phyloP scores from a whole-genome alignment of 2,888 invertebrate genomes.

The Phanerotoma sp. region DNA sequence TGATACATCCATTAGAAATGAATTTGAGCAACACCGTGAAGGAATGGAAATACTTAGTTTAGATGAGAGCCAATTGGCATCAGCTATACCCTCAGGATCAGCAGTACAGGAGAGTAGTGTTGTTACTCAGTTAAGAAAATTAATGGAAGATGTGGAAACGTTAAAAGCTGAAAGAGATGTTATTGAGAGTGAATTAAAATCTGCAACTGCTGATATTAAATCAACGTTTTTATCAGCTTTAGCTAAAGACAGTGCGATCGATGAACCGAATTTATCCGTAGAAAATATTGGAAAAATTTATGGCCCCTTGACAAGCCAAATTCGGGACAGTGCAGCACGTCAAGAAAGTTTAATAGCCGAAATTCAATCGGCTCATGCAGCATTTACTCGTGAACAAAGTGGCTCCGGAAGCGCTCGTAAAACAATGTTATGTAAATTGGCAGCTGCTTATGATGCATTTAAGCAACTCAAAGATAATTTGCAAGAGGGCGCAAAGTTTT shows the following conservation, averaged over 20 bases:
- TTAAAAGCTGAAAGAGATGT: constrained; percentile 88
- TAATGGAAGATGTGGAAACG: constrained; percentile 84
- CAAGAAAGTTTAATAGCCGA: constrained; percentile 71
- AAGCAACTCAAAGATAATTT: constrained; percentile 89
- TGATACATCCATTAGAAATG: constrained; percentile 77
- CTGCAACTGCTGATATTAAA: constrained; percentile 79
- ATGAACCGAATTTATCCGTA: constrained; percentile 73
- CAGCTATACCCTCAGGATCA: constrained; percentile 70
- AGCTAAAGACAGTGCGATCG: constrained; percentile 74
- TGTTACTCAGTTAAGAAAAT: constrained; percentile 67
- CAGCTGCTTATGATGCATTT: constrained; percentile 89
- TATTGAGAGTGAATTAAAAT: constrained; percentile 84
- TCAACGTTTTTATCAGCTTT: constrained; percentile 75
- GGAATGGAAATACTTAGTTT: constrained; percentile 82
- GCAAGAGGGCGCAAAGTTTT: constrained; percentile 95
- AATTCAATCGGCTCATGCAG: constrained; percentile 66
- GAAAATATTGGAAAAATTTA: constrained; percentile 74
- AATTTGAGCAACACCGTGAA: constrained; percentile 74
- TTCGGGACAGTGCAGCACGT: constrained; percentile 71
- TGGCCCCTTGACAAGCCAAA: constrained; percentile 76
- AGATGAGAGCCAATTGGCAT: constrained; percentile 69
- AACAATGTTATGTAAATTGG: constrained; percentile 78
- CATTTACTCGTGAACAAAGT: constrained; percentile 60
- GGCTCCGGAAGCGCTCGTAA: constrained; percentile 67
- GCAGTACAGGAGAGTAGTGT: constrained; percentile 64